phyloP scores from a whole-genome alignment of 2,888 invertebrate genomes.

The Ypsolopha sequella region DNA sequence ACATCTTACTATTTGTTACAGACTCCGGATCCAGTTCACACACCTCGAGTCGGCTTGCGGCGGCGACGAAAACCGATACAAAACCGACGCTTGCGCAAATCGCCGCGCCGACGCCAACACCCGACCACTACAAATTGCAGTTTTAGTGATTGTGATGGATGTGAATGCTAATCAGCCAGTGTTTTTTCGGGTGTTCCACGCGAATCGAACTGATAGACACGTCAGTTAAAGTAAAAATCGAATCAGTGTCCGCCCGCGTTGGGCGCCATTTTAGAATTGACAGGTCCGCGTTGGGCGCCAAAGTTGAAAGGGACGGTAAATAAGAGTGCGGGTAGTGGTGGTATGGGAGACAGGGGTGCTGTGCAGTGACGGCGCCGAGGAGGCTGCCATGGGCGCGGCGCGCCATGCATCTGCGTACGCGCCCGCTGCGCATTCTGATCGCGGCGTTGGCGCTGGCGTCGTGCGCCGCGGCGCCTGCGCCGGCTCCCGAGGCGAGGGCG shows the following conservation, averaged over 20 bases:
- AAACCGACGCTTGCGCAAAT: neutral
- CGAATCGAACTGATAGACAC: constrained; percentile 17
- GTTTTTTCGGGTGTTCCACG: constrained; percentile 4
- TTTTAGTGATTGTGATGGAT: neutral
- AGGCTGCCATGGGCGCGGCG: constrained; percentile 68
- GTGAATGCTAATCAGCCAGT: neutral
- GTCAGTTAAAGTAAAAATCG: constrained; percentile 10
- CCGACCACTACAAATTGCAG: neutral
- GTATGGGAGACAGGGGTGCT: constrained; percentile 33
- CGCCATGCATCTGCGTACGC: constrained; percentile 58
- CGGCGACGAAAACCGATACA: constrained; percentile 28
- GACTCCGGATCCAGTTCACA: constrained; percentile 43
- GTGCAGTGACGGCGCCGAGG: constrained; percentile 66
- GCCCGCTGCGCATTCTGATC: constrained; percentile 65
- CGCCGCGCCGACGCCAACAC: constrained; percentile 1
- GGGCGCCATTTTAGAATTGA: constrained; percentile 5
- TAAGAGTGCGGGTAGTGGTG: constrained; percentile 20
- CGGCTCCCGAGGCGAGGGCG: constrained; percentile 71
- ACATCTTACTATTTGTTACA: constrained; percentile 50
- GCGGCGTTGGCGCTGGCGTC: constrained; percentile 66
- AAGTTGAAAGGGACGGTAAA: neutral
- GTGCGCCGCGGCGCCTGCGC: constrained; percentile 63
- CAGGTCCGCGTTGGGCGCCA: constrained; percentile 9
- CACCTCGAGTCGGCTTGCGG: constrained; percentile 36
- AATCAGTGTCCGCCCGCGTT: constrained; percentile 6